Evolutionary conservation across 2,113 vertebrate species (phyloP), one percentile per base, ranked within the genome.

Genomic region (Daphoenositta chrysoptera): DNA sequence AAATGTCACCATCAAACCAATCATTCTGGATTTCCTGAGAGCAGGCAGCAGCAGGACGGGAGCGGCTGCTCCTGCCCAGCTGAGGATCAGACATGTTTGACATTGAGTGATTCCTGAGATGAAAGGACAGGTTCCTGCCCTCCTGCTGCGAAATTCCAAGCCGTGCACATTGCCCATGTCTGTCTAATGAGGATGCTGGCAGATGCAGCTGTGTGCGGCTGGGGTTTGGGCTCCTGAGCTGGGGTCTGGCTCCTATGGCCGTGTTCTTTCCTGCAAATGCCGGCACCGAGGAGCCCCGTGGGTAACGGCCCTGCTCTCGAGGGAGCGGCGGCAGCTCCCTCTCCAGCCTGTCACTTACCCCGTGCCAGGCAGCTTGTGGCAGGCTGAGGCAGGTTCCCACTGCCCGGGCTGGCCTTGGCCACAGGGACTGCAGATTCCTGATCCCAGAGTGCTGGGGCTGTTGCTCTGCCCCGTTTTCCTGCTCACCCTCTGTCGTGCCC

Each of bases 331-430:
- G 3, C 4, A 81, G 68, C 70, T 85, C 35, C 66, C 22, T 73
- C 45, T 58, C 3, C 4, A 57, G n/a, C 33, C 66, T 72, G n/a
- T 9, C 63, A 5, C 42, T 61, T 53, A 22, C 51, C 45, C 28
- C 0, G 11, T 37, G 66, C 69, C 82, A 48, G 65, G 64, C 77
- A 66, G 76, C 57, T 42, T 6, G 7, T 28, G 35, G 54, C 21
- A 26, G 93, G 22, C 44, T 2, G 20, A 71, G 77, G 44, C 35
- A 27, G 47, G 31, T 69, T 69, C 88, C 72, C 63, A 2, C 27
- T 28, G 39, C 0, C 7, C 37, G 18, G 0, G 3, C 6, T 23
- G 79, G 30, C 21, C 45, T 70, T 0, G 5, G 39, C 30, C 2
- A 1, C 37, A 5, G 76, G 28, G 15, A 12, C 45, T 13, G 4